phyloP scores from a whole-genome alignment of 2,888 invertebrate species.

The Microdon myrmicae region DNA sequence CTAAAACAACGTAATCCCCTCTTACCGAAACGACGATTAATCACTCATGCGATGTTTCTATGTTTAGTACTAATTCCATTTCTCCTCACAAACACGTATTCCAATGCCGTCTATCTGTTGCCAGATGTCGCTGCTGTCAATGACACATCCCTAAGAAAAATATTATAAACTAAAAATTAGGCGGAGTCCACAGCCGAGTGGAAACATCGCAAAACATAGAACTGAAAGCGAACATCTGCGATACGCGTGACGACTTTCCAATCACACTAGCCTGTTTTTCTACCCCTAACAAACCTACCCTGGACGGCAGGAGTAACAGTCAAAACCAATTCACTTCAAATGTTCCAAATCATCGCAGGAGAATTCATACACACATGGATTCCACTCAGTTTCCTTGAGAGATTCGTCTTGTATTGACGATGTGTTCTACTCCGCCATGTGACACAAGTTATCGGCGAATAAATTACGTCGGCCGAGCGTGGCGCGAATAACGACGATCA shows the following conservation, averaged over 20 bases:
- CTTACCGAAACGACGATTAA: no score
- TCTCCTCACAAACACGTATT: conserved; percentile 42
- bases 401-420: conserved; percentile 28
- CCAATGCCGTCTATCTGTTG: no score
- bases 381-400: conserved; percentile 44
- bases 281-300: conserved; percentile 51
- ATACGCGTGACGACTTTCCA: conserved; percentile 41
- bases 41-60: no score
- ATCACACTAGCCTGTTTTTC: conserved; percentile 19
- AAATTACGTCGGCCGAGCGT: no score
- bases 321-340: conserved; percentile 23
- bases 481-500: no score
- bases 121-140: no score
- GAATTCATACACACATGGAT: no score
- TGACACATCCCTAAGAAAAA: no score
- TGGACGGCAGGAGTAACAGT: conserved; percentile 20
- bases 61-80: no score
- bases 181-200: conserved; percentile 34
- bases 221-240: neutral
- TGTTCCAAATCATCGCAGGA: conserved; percentile 22
- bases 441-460: no score
- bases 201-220: conserved; percentile 22
- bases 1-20: no score
- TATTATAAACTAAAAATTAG: conserved; percentile 49
- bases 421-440: conserved; percentile 1